A percentile compares a stretch with the other conserved stretches of the same genome.
These are phyloP conservation scores for Babyrousa celebensis DNA, from an alignment of 2,797 vertebrate genomes.

Conservation along the genomic window DNA sequence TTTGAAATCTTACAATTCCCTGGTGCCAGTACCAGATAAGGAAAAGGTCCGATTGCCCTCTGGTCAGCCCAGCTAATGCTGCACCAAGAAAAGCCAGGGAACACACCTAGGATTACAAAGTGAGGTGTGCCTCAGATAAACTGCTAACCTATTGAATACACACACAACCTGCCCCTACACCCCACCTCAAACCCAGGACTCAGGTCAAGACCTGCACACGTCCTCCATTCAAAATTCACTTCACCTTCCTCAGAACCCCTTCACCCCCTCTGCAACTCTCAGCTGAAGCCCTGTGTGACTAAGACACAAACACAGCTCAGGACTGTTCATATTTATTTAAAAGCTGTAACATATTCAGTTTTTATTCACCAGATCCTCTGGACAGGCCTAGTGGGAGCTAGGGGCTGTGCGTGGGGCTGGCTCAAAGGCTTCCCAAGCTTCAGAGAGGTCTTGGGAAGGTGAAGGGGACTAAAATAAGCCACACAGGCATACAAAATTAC, in stretches of 20 bases:
- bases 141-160: background rate
- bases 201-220: background rate
- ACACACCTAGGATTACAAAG: background rate
- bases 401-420: background rate
- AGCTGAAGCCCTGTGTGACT: background rate
- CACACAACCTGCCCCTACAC: background rate
- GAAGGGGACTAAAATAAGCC: background rate
- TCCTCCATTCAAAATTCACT: background rate
- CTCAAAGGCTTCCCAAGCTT: background rate
- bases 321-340: background rate
- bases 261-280: background rate
- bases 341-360: background rate
- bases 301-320: background rate
- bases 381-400: background rate
- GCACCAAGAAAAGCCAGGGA: background rate
- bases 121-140: background rate
- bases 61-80: background rate
- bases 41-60: background rate
- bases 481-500: background rate
- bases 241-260: background rate
- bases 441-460: background rate
- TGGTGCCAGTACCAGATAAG: background rate
- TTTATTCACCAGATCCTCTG: background rate
- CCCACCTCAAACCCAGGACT: background rate
- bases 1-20: background rate